Evolutionary conservation across 2,113 vertebrate species (phyloP).

Genomic region (Proterorhinus semilunaris): DNA sequence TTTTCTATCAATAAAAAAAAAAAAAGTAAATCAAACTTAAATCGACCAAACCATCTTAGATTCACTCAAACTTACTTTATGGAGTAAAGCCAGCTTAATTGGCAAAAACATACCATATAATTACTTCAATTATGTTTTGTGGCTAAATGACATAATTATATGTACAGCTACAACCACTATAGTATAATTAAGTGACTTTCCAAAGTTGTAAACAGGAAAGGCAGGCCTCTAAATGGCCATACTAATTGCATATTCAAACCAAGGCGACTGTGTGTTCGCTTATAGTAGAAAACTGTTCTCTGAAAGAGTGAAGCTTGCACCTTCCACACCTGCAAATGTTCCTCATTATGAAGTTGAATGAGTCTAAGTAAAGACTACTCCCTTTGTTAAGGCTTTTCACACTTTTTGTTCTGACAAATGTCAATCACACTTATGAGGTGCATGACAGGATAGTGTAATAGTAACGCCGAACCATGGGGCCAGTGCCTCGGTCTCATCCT

Average conservation of each 20-base stretch:
- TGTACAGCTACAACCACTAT: not conserved
- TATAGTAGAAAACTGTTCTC: conserved; percentile 73
- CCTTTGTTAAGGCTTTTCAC: conserved; percentile 25
- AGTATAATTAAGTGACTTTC: not conserved
- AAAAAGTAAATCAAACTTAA: too few relatives aligned
- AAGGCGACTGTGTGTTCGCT: conserved; percentile 35
- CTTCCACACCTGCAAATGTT: conserved; percentile 98
- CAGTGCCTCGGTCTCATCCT: conserved; percentile 54
- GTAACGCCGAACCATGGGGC: conserved; percentile 49
- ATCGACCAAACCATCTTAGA: too few relatives aligned
- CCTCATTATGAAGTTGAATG: conserved; percentile 66
- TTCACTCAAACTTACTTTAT: too few relatives aligned
- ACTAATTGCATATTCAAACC: not conserved
- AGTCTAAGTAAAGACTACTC: conserved; percentile 32
- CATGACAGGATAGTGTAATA: conserved; percentile 46
- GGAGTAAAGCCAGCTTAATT: not conserved
- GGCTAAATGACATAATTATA: not conserved
- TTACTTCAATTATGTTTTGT: not conserved
- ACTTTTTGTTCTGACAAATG: conserved; percentile 34
- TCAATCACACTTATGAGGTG: conserved; percentile 46
- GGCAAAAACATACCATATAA: not conserved
- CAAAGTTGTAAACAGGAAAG: conserved; percentile 14
- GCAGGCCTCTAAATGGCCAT: not conserved
- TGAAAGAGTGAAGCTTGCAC: conserved; percentile 92
- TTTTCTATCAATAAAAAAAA: too few relatives aligned